Conservation (phyloP, 2,888 invertebrate species). For the Erebia aethiops region DNA sequence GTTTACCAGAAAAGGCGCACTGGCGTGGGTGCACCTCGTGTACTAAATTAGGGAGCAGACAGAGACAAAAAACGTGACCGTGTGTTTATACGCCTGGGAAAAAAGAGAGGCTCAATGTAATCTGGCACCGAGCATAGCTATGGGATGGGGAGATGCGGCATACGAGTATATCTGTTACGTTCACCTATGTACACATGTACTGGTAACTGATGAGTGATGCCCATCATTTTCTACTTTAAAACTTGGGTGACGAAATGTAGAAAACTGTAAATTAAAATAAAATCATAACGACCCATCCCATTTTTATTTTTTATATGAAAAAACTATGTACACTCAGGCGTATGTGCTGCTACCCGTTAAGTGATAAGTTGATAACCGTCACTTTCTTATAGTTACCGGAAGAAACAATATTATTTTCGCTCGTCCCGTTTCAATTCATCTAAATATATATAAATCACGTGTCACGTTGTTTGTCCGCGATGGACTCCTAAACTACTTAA, state of each 20-base stretch:
- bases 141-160: conserved; percentile 66
- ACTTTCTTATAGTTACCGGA: background rate
- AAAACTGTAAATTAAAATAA: conserved; percentile 2
- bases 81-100: conserved; percentile 53
- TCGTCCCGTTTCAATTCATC: no score
- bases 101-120: conserved; percentile 61
- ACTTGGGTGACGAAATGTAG: conserved; percentile 22
- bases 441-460: no score
- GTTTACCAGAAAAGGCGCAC: conserved; percentile 79
- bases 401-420: background rate
- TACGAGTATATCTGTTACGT: conserved; percentile 73
- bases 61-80: conserved; percentile 67
- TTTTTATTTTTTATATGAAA: no score
- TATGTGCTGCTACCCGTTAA: no score
- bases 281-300: background rate
- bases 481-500: no score
- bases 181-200: conserved; percentile 46
- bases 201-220: conserved; percentile 53
- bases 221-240: conserved; percentile 65
- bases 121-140: conserved; percentile 59
- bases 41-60: conserved; percentile 76
- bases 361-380: no score
- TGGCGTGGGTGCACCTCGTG: conserved; percentile 72
- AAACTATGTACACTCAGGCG: no score
- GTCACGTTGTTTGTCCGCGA: no score